Percentiles rank a stretch among this genome's conserved stretches.
Conservation (phyloP, 2,888 invertebrate species). For the Thalpophila matura region DNA sequence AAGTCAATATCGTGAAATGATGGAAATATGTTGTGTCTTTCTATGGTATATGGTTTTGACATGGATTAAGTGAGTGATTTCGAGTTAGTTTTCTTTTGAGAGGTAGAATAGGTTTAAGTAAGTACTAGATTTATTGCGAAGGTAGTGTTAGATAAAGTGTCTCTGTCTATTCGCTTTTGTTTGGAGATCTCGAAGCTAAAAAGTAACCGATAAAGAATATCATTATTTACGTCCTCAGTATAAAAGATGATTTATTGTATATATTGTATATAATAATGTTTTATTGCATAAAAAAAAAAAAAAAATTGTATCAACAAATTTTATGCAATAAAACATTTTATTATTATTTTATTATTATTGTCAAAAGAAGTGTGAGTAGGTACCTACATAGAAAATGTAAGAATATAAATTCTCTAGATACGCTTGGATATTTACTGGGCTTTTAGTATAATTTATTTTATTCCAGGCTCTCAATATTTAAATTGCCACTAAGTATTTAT, state of each 20-base stretch:
- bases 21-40: constrained; percentile 57
- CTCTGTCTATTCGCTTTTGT: not conserved
- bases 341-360: no score
- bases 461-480: no score
- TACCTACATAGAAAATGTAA: constrained; percentile 33
- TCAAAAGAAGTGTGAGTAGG: no score
- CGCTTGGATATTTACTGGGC: not conserved
- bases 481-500: no score
- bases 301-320: no score
- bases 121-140: constrained; percentile 39
- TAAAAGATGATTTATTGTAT: constrained; percentile 49
- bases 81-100: constrained; percentile 18
- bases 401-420: constrained; percentile 37
- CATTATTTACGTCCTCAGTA: constrained; percentile 41
- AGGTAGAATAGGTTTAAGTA: constrained; percentile 27
- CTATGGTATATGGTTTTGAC: constrained; percentile 32
- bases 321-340: no score
- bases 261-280: no score
- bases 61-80: constrained; percentile 51
- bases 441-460: constrained; percentile 2
- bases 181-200: constrained; percentile 23
- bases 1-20: constrained; percentile 43
- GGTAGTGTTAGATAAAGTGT: constrained; percentile 15
- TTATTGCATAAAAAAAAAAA: no score
- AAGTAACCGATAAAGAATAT: constrained; percentile 28